Base-by-base conservation (phyloP, 2,113 vertebrate genomes). In the Guaruba guarouba region DNA sequence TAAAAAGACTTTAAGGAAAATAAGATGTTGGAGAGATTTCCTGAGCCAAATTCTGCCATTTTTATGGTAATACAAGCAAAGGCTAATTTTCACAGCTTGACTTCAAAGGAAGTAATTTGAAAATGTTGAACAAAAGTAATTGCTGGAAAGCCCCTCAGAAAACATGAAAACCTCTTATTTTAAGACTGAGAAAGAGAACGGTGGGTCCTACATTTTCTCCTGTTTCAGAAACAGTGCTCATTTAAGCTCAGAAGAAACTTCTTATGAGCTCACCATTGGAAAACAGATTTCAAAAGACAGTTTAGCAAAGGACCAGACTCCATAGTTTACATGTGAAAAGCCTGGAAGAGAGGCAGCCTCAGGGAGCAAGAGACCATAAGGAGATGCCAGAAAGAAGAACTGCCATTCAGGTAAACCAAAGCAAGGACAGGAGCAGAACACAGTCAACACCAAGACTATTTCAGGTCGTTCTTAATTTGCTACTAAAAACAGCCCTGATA, bases 21-120 rank as follows among this genome's bases (percentile, higher is more conserved):
- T 13, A 49, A 78, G 61, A 62, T 12, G 61, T 62, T 17, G 2
- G 35, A 91, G 17, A 67, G 39, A 86, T 46, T 82, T 83, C 1
- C 1, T 2, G 1, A 64, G 52, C 54, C 8, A 0, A 3, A 82
- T 82, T 54, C 48, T 82, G 35, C 5, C 4, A 6, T 39, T 79
- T 88, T 91, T 59, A 69, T 67, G 44, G 29, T 12, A 83, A 68
- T 13, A 73, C 4, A 33, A 35, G 19, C 80, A 81, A 69, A 90
- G 8, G 17, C 55, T 91, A 31, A 41, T 41, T 37, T 43, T 76
- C 41, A 46, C 28, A 83, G 68, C 20, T 81, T 81, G 52, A 71
- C 18, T 82, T 10, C 55, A 39, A 41, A 92, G 8, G 29, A 68
- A 86, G 31, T 46, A 3, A 83, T 41, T 39, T 70, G 39, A 82